These are phyloP conservation scores for Octomys mimax DNA, from an alignment of 2,797 vertebrate genomes.

Conservation along the genomic window DNA sequence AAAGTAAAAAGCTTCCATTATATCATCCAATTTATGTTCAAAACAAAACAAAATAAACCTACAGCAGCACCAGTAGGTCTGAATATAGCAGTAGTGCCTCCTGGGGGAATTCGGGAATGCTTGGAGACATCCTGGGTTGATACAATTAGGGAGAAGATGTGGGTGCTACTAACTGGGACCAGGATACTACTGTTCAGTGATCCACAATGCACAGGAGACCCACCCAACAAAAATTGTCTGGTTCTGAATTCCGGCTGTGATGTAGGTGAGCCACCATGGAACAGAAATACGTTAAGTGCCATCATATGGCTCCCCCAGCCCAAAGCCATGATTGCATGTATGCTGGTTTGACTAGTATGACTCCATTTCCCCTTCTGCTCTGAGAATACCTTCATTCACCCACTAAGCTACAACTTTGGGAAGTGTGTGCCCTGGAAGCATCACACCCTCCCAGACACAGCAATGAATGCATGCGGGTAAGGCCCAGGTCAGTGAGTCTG, in stretches of 20 bases:
- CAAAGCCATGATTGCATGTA: not conserved
- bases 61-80: fast-evolving
- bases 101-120: not conserved
- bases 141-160: too few species aligned
- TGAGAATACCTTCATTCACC: not conserved
- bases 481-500: not conserved
- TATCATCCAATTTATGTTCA: not conserved
- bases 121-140: not conserved
- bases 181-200: not conserved
- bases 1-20: not conserved
- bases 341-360: not conserved
- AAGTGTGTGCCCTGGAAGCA: not conserved
- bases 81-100: fast-evolving
- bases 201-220: not conserved
- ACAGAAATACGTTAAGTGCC: not conserved
- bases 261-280: not conserved
- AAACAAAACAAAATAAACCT: not conserved
- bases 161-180: not conserved
- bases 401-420: not conserved
- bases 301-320: not conserved
- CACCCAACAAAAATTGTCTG: not conserved
- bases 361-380: not conserved
- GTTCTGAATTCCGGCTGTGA: not conserved
- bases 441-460: fast-evolving
- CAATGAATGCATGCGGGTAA: fast-evolving